Evolutionary conservation across 2,888 invertebrate species (phyloP), one percentile per base, ranked within the genome.

Genomic region (Sesia apiformis): DNA sequence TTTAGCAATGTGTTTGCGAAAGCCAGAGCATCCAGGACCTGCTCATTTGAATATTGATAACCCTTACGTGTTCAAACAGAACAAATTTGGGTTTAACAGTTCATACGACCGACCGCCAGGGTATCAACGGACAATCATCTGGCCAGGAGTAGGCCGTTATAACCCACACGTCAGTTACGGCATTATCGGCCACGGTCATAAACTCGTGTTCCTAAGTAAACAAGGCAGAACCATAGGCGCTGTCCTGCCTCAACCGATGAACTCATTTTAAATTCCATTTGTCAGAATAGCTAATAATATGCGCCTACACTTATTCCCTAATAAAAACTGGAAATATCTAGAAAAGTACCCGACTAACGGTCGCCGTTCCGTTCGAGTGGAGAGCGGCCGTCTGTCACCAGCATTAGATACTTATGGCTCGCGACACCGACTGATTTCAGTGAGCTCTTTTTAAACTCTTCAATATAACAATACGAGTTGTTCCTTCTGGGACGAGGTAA

Each of bases 11-110:
- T 90, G 90, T 62, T 72, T 83, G 39, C 83, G 80, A 51, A 77
- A 84, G 52, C 84, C 90, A 0, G 63, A 74, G 0, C 87, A 89
- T 1, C 93, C 93, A 0, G 90, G 91, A 0, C 91, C 93, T 0
- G 84, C 84, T 0, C 66, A 76, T 54, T 91, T 91, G 59, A 67
- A 76, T 38, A 56, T 77, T 4, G 65, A 66, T 23, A 66, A 68
- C 39, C 66, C 68, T 0, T 74, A 60, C 53, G 60, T 62, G 3
- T 81, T 83, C 54, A 66, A 62, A 42, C 63, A 81, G 57, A 69
- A 77, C 59, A 75, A 64, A 53, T 54, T 60, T 4, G 79, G 75
- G 0, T 89, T 88, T 55, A 83, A 86, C 60, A 87, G 84, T 57
- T 78, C 81, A 5, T 82, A 83, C 57, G 81, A 84, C 56, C 78